These are phyloP conservation scores for Pseudanteris insignis DNA, from an alignment of 2,888 invertebrate species.

Conservation along the genomic window DNA sequence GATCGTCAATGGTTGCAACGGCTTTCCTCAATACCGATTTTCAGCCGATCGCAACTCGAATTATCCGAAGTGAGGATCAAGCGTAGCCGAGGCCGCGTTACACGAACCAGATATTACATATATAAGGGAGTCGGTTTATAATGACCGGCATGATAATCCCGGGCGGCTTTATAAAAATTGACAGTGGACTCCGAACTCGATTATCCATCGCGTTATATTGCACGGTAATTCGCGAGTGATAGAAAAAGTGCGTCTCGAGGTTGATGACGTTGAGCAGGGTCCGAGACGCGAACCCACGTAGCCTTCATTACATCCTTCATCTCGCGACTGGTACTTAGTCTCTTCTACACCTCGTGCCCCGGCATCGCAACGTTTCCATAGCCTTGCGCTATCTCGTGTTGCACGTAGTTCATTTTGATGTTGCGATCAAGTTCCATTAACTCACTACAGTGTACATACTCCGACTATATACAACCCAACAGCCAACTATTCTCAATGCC, in stretches of 20 bases:
- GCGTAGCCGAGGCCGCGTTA: no score
- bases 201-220: constrained; percentile 19
- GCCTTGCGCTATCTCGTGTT: constrained; percentile 32
- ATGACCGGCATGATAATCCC: no score
- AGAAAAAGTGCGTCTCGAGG: constrained; percentile 14
- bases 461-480: constrained; percentile 8
- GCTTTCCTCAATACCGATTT: no score
- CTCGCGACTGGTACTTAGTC: constrained; percentile 20
- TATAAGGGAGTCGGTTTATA: no score
- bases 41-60: no score
- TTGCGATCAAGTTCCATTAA: constrained; percentile 43
- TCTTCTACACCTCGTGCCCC: constrained; percentile 38
- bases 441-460: constrained; percentile 9
- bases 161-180: no score
- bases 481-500: constrained; percentile 17
- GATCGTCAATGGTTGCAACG: no score
- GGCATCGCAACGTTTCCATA: constrained; percentile 27
- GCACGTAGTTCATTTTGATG: constrained; percentile 46
- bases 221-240: constrained; percentile 7
- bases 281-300: constrained; percentile 18
- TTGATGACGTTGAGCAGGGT: constrained; percentile 23
- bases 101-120: no score
- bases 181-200: constrained; percentile 4
- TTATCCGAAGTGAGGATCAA: no score
- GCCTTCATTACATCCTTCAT: constrained; percentile 30